Evolutionary conservation across 2,797 vertebrate genomes (phyloP), one percentile per base, ranked within the genome.

Genomic region (Pteronotus mesoamericanus): DNA sequence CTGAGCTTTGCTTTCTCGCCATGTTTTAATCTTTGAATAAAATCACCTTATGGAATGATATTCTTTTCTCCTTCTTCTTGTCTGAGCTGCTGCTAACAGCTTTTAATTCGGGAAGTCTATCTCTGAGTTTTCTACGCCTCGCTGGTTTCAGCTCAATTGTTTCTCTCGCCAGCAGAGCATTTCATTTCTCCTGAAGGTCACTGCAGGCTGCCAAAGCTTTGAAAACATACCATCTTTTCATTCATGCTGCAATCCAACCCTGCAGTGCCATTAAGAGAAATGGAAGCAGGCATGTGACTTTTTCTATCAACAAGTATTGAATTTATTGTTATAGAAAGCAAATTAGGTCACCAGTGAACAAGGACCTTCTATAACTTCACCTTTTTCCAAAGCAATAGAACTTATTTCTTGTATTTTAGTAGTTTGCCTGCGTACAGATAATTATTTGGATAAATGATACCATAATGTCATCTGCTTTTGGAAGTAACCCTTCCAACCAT

Each of bases 141-240:
- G 97, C 97, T 98, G 98, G 95, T 98, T 98, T 97, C 97, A 97
- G 96, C 97, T 98, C 98, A 97, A 98, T 98, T 97, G 97, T 98
- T 98, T 98, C 97, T 95, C 97, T 96, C 98, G 98, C 97, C 98
- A 98, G 91, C 89, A 92, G 98, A 98, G 96, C 97, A 97, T 98
- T 98, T 98, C 98, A 98, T 99, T 98, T 98, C 98, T 98, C 96
- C 98, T 98, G 98, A 99, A 99, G 99, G 99, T 99, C 99, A 99
- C 46, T 19, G 48, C 97, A 97, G 97, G 97, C 98, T 98, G 97
- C 97, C 97, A 97, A 97, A 91, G 96, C 98, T 98, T 96, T 95
- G 97, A 98, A 97, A 98, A 98, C 95, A 96, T 92, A 97, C 94
- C 92, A 95, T 98, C 97, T 97, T 98, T 98, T 98, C 98, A 98